These are phyloP conservation scores for Syrphus vitripennis DNA, from an alignment of 2,888 invertebrate genomes.

Conservation along the genomic window DNA sequence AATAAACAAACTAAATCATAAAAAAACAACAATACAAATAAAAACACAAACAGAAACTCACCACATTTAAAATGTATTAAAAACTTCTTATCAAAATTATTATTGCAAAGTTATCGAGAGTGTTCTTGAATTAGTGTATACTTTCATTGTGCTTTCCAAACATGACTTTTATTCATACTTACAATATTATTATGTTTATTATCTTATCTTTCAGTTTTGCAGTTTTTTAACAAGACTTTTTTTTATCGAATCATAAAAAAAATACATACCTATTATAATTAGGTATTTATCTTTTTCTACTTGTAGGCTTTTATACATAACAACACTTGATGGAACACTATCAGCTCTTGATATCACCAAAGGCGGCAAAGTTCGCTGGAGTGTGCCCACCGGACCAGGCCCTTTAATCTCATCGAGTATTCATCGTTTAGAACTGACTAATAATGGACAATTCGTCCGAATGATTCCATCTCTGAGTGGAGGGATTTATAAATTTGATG, in stretches of 20 bases:
- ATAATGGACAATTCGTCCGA: slow-evolving; percentile 92
- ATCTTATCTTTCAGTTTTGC: slow-evolving; percentile 22
- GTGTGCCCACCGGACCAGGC: slow-evolving; percentile 87
- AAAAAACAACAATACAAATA: neutral
- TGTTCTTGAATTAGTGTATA: neutral
- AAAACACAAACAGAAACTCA: neutral
- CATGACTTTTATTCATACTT: neutral
- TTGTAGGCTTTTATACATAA: slow-evolving; percentile 89
- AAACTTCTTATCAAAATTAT: neutral
- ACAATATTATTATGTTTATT: neutral
- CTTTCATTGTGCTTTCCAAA: neutral
- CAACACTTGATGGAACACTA: slow-evolving; percentile 94
- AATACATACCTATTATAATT: too few species aligned
- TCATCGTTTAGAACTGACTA: slow-evolving; percentile 91
- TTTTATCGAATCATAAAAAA: slow-evolving; percentile 4
- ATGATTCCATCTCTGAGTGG: slow-evolving; percentile 97
- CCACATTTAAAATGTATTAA: neutral
- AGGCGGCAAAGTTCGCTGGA: slow-evolving; percentile 89
- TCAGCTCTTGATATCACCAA: slow-evolving; percentile 89
- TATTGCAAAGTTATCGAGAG: neutral
- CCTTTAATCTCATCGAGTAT: slow-evolving; percentile 94
- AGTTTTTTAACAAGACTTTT: neutral
- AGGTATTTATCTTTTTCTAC: neutral
- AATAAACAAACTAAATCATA: neutral
- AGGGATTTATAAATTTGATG: slow-evolving; percentile 94